Base-by-base conservation (phyloP, 2,113 vertebrate species). In the Hippocampus guttulatus region DNA sequence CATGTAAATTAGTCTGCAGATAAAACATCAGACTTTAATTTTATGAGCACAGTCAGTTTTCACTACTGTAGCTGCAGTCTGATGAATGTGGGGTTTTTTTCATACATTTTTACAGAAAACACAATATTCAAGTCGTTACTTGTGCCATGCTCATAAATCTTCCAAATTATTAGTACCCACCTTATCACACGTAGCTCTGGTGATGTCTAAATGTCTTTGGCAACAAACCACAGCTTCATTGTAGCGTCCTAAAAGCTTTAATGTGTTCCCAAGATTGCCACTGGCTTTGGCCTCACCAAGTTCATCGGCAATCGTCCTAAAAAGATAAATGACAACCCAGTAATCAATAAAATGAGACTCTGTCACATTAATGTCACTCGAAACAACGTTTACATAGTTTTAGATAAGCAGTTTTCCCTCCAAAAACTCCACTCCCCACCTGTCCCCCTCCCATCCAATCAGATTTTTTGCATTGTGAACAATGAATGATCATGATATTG, bases 211-310 rank as follows among this genome's bases (percentile, higher is more conserved):
- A 84, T 98, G 97, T 88, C 95, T 93, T 20, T 98, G 96, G 90
- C 96, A 99, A 87, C 95, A 98, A 87, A 96, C 88, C 2, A 95
- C 81, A 1, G 97, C 97, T 91, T 99, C 97, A 57, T 98, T 94
- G 84, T 96, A 99, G 62, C 95, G 95, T 20, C 97, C 95, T 81
- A 98, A 92, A 76, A 98, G 94, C 83, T 98, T 98, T 72, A 98
- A 90, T 4, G 97, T 98, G 87, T 98, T 99, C 60, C 96, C 97
- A 73, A 99, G 94, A 81, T 99, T 99, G 27, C 96, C 96, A 66
- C 96, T 98, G 72, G 96, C 97, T 94, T 99, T 99, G 54, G 96
- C 97, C 89, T 99, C 97, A 58, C 96, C 97, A 54, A 95, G 67
- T 27, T 95, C 93, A 87, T 98, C 96, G 74, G 95, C 95, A 77